phyloP scores from a whole-genome alignment of 2,888 invertebrate genomes.

The Chironomus riparius region DNA sequence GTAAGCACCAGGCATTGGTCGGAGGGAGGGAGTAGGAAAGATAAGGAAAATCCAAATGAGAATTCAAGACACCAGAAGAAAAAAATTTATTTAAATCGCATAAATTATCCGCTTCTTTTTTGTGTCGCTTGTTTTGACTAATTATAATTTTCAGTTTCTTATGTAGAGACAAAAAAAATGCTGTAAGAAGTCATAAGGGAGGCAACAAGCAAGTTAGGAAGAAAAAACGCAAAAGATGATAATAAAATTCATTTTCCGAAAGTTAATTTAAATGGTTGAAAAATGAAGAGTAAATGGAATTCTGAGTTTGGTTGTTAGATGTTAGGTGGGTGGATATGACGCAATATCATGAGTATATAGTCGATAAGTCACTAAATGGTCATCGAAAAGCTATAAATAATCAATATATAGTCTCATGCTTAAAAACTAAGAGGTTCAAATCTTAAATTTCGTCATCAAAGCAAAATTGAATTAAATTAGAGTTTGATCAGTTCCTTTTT shows the following conservation, averaged over 20 bases:
- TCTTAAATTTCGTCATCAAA: too few relatives aligned
- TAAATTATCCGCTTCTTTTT: background rate
- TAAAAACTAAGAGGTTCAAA: too few relatives aligned
- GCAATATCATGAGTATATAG: background rate
- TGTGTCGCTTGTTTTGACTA: conserved; percentile 21
- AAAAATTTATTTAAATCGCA: conserved; percentile 2
- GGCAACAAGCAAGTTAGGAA: background rate
- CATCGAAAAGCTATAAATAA: too few relatives aligned
- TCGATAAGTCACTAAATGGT: too few relatives aligned
- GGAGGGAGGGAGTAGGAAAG: background rate
- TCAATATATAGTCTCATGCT: too few relatives aligned
- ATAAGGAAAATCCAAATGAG: background rate
- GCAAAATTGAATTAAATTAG: too few relatives aligned
- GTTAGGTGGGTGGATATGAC: background rate
- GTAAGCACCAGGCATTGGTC: background rate
- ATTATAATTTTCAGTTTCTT: conserved; percentile 8
- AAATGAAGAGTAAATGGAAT: background rate
- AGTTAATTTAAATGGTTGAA: conserved; percentile 8
- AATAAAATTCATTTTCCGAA: too few relatives aligned
- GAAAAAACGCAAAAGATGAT: background rate
- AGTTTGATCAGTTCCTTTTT: too few relatives aligned
- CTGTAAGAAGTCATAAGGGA: background rate
- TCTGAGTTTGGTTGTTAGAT: background rate
- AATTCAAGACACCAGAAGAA: background rate
- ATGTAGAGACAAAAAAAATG: background rate